Evolutionary conservation across 2,888 invertebrate species (phyloP).

Genomic region (Ceraclea dissimilis): DNA sequence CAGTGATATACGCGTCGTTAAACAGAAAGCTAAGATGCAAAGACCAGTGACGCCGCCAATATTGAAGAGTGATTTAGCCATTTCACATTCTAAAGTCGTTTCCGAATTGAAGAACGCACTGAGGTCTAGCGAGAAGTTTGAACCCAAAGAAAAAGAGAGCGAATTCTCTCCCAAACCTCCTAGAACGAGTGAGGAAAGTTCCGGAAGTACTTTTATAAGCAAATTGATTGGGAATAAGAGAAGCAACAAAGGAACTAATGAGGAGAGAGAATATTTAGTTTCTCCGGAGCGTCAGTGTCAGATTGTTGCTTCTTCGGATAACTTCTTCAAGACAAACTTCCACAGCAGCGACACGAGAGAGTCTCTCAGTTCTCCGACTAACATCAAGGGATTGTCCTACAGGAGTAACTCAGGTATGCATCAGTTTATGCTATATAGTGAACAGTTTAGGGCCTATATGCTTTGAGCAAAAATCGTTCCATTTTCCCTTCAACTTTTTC

Average conservation of each 20-base stretch:
- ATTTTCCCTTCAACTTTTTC: too few species aligned
- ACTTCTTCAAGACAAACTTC: slow-evolving; percentile 44
- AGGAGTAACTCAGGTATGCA: slow-evolving; percentile 21
- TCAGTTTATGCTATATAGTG: neutral
- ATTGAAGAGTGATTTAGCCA: slow-evolving; percentile 32
- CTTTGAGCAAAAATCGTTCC: too few species aligned
- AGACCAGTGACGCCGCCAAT: slow-evolving; percentile 30
- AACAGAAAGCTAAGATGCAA: slow-evolving; percentile 31
- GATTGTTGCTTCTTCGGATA: slow-evolving; percentile 44
- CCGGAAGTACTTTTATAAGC: slow-evolving; percentile 35
- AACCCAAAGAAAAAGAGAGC: slow-evolving; percentile 17
- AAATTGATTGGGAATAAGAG: slow-evolving; percentile 41
- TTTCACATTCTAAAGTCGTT: slow-evolving; percentile 46
- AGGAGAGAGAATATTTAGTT: slow-evolving; percentile 41
- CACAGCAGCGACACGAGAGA: slow-evolving; percentile 8
- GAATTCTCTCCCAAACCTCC: slow-evolving; percentile 19
- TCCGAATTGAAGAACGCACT: slow-evolving; percentile 44
- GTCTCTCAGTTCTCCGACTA: slow-evolving; percentile 2
- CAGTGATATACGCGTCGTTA: slow-evolving; percentile 12
- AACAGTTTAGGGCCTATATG: too few species aligned
- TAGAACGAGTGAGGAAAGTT: slow-evolving; percentile 9
- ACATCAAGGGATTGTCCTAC: slow-evolving; percentile 13
- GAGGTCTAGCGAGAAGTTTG: slow-evolving; percentile 36
- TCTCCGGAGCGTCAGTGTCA: slow-evolving; percentile 33
- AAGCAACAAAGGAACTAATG: slow-evolving; percentile 28